Evolutionary conservation across 1,140 invertebrate species (phyloP), one percentile per base, ranked within the genome.

Genomic region (Lordiphosa collinella): DNA sequence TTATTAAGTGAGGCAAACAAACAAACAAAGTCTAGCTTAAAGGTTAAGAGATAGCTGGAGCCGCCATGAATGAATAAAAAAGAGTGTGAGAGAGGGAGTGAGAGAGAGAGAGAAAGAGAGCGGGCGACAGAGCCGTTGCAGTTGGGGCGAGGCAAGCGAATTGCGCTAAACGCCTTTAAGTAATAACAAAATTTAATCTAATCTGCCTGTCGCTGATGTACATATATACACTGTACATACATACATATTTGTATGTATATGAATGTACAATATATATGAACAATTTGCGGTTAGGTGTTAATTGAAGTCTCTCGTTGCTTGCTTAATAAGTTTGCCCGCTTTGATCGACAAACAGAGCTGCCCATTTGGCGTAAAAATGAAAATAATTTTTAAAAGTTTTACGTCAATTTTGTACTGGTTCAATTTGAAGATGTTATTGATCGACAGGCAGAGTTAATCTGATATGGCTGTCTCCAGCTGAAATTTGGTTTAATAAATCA

Each of bases 141-240:
- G 56, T 29, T 37, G 10, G n/a, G 43, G 49, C 13, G 10, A 40
- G 16, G 46, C 40, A 37, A 44, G 43, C 51, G 41, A 34, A 62
- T 51, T 14, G 25, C 62, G 36, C 40, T 51, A 56, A 71, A 56
- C 59, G 71, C 61, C 71, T 80, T 80, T 37, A 67, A 82, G 76
- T 82, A 80, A 80, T 66, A 71, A 80, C 71, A 71, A 69, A 67
- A 76, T 76, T 76, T 80, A 80, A 80, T 80, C 75, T 80, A 80
- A 80, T 82, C 75, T 82, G 76, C 32, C 50, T 55, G 70, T 74
- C 66, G 60, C 75, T 53, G 22, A 40, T 13, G 11, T 59, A 55
- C 16, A 50, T 40, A 44, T 9, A 50, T 43, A 11, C 2, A 44
- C 38, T 40, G 46, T 25, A 36, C 13, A 32, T 52, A 38, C 25